Percentiles rank a stretch among this genome's conserved stretches.
Evolutionary conservation across 2,888 invertebrate species (phyloP).

Genomic region (Myopa testacea): DNA sequence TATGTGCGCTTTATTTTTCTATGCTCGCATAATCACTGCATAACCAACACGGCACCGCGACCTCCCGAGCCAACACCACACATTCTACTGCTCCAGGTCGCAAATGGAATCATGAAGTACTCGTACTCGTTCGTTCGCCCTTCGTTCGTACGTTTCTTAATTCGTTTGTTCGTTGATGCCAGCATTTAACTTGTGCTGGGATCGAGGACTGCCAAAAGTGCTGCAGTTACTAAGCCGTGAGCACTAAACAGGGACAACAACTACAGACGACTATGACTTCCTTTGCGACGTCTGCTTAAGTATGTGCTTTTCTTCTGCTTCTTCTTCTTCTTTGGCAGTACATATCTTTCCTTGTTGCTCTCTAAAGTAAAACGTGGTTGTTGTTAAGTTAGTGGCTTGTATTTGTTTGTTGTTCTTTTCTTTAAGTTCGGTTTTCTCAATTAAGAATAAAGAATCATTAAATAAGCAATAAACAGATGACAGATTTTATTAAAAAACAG

Average conservation of each 20-base stretch:
- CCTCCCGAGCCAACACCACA: neutral
- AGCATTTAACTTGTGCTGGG: slow-evolving; percentile 11
- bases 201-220: slow-evolving; percentile 10
- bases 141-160: too few species aligned
- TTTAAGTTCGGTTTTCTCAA: too few species aligned
- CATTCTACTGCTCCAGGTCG: neutral
- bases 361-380: neutral
- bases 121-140: neutral
- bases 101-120: slow-evolving; percentile 31
- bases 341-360: too few species aligned
- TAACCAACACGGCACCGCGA: neutral
- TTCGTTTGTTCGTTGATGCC: neutral
- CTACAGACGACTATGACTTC: neutral
- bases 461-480: too few species aligned
- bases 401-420: slow-evolving; percentile 6
- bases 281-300: neutral
- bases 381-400: neutral
- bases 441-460: too few species aligned
- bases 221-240: neutral
- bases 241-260: neutral
- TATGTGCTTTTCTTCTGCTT: neutral
- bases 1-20: neutral
- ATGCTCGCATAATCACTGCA: slow-evolving; percentile 8
- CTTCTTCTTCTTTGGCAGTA: neutral
- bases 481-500: too few species aligned